Percentiles rank a stretch among this genome's conserved stretches.
These are phyloP conservation scores for Andrena bucephala DNA, from an alignment of 2,888 invertebrate genomes.

Conservation along the genomic window DNA sequence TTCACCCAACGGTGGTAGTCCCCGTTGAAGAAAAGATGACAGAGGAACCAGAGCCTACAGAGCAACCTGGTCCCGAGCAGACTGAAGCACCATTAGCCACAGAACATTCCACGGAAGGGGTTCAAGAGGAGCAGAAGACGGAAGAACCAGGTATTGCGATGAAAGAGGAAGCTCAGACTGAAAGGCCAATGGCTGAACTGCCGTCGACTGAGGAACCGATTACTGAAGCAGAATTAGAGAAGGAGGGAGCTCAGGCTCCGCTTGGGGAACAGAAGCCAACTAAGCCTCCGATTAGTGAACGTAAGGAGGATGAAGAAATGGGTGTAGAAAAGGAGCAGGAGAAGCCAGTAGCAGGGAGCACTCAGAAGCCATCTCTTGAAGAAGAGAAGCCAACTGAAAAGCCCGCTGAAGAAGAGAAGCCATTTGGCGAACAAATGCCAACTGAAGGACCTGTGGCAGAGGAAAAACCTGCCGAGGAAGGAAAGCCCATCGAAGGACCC, in stretches of 20 bases:
- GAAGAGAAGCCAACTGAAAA: constrained; percentile 60
- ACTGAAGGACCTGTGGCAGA: constrained; percentile 7
- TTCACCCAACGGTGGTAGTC: constrained; percentile 32
- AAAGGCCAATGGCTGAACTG: constrained; percentile 26
- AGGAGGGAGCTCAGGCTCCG: constrained; percentile 46
- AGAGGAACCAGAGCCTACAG: constrained; percentile 65
- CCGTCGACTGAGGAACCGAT: constrained; percentile 56
- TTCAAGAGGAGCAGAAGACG: constrained; percentile 53
- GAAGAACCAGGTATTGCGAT: constrained; percentile 23
- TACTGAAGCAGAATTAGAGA: constrained; percentile 57
- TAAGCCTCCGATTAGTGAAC: constrained; percentile 52
- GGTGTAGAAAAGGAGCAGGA: constrained; percentile 26
- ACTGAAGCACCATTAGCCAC: constrained; percentile 61
- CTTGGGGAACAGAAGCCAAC: constrained; percentile 31
- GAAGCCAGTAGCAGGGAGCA: constrained; percentile 31
- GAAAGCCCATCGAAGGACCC: constrained; percentile 39
- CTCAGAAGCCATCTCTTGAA: constrained; percentile 56
- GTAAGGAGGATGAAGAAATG: constrained; percentile 57
- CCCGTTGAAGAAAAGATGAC: constrained; percentile 55
- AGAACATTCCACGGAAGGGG: constrained; percentile 48
- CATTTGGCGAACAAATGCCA: constrained; percentile 50
- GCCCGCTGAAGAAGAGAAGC: constrained; percentile 47
- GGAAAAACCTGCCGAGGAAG: constrained; percentile 35
- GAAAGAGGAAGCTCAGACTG: constrained; percentile 39
- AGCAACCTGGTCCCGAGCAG: constrained; percentile 51